Conservation (phyloP, 1,140 invertebrate genomes). For the Chrysopa pallens region DNA sequence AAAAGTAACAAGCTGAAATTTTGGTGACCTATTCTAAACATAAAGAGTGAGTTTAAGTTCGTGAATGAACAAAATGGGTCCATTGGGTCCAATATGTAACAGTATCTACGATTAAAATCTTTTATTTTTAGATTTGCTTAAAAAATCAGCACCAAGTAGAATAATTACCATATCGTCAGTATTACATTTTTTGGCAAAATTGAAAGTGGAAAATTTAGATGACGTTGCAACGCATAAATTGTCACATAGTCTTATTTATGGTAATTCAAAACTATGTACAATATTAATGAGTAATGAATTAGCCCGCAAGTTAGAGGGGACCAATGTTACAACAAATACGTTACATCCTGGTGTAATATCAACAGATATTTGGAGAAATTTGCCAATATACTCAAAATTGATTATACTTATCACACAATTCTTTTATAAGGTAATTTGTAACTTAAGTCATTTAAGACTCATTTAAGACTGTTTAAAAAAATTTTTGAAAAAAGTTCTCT, state of each 20-base stretch:
- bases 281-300: conserved; percentile 26
- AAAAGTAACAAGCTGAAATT: no score
- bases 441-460: no score
- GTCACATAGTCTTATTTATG: conserved; percentile 22
- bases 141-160: conserved; percentile 21
- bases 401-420: no score
- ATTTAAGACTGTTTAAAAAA: no score
- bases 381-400: no score
- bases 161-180: conserved; percentile 30
- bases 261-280: conserved; percentile 27
- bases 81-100: no score
- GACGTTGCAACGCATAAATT: conserved; percentile 9
- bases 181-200: conserved; percentile 24
- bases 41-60: no score
- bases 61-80: no score
- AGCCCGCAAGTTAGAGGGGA: conserved; percentile 20
- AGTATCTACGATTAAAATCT: no score
- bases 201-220: conserved; percentile 23
- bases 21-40: no score
- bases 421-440: no score
- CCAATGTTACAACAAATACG: conserved; percentile 29
- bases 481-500: no score
- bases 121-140: conserved; percentile 7
- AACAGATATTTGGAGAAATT: conserved; percentile 17
- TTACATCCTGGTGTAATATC: conserved; percentile 37